Evolutionary conservation across 2,888 invertebrate species (phyloP).

Genomic region (Quadriops clusia): DNA sequence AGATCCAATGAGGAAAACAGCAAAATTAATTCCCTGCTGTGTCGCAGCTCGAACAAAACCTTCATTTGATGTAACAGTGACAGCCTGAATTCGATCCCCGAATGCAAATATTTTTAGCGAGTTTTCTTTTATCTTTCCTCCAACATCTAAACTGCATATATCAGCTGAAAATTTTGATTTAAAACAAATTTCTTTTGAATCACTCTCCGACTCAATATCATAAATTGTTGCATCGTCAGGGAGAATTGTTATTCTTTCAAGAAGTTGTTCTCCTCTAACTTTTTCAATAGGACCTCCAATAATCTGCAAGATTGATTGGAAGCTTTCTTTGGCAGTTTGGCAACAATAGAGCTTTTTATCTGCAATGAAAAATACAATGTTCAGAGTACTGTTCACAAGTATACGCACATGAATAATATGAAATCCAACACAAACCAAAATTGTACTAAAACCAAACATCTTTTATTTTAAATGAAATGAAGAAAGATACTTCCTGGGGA

Average conservation of each 20-base stretch:
- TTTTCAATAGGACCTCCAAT: constrained; percentile 75
- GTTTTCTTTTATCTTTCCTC: constrained; percentile 74
- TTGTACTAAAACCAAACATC: too few species aligned
- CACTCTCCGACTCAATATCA: constrained; percentile 17
- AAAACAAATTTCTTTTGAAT: constrained; percentile 18
- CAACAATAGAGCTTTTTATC: constrained; percentile 66
- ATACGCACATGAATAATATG: too few species aligned
- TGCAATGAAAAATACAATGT: too few species aligned
- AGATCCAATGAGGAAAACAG: constrained; percentile 79
- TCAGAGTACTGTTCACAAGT: too few species aligned
- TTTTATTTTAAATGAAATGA: too few species aligned
- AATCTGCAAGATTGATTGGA: constrained; percentile 66
- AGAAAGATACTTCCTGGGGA: too few species aligned
- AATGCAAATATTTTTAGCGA: constrained; percentile 84
- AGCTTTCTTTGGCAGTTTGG: constrained; percentile 68
- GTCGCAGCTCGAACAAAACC: constrained; percentile 83
- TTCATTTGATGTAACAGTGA: constrained; percentile 87
- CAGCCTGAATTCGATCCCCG: constrained; percentile 72
- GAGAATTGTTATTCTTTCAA: constrained; percentile 53
- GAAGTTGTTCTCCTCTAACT: constrained; percentile 53
- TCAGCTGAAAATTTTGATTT: too few species aligned
- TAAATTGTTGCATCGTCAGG: constrained; percentile 55
- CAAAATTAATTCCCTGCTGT: constrained; percentile 84
- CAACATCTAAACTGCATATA: constrained; percentile 41
- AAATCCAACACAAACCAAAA: too few species aligned